These are phyloP conservation scores for Fulmarus glacialis DNA, from an alignment of 2,113 vertebrate genomes.

Conservation along the genomic window DNA sequence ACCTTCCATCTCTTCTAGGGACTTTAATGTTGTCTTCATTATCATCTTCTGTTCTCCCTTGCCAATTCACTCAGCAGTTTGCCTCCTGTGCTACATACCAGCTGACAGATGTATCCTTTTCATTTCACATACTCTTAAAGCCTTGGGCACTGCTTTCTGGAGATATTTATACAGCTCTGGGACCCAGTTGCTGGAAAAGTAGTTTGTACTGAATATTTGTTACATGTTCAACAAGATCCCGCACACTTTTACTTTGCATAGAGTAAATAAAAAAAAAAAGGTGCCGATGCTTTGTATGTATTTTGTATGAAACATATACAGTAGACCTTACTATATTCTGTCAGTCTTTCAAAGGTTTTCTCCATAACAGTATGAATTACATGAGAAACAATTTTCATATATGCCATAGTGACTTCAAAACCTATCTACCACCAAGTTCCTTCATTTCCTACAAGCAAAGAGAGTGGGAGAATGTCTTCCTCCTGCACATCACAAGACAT, in stretches of 20 bases:
- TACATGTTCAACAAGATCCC: constrained; percentile 52
- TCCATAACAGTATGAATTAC: not conserved
- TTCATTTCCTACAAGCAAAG: not conserved
- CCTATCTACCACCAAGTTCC: not conserved
- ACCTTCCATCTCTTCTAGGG: constrained; percentile 38
- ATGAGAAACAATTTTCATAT: not conserved
- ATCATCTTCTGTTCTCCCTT: constrained; percentile 25
- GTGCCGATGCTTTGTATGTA: not conserved
- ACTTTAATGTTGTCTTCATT: constrained; percentile 47
- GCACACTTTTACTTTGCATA: constrained; percentile 20
- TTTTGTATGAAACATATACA: constrained; percentile 11
- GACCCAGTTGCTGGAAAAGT: constrained; percentile 41
- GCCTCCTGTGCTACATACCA: constrained; percentile 35
- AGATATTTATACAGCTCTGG: constrained; percentile 44
- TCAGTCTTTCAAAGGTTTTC: not conserved
- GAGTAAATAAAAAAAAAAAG: not conserved
- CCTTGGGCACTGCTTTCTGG: constrained; percentile 45
- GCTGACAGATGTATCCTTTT: constrained; percentile 57
- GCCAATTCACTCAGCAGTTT: constrained; percentile 37
- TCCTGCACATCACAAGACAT: not conserved
- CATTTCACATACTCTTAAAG: constrained; percentile 55
- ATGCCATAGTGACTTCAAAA: not conserved
- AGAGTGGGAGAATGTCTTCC: not conserved
- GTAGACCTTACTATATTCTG: not conserved
- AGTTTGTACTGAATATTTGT: constrained; percentile 64